Evolutionary conservation across 2,113 vertebrate genomes (phyloP).

Genomic region (Silurus glanis): DNA sequence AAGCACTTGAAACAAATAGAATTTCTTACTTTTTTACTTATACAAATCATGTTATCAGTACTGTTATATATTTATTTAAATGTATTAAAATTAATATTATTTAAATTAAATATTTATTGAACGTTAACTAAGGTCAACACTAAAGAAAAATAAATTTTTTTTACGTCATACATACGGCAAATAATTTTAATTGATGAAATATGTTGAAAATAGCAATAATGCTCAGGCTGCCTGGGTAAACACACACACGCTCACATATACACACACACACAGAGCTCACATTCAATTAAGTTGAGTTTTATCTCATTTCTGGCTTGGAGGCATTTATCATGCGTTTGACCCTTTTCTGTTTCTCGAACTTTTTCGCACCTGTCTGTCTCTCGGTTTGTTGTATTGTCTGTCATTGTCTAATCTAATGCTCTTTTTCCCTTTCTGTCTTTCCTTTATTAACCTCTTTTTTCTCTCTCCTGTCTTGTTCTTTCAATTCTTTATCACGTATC

Average conservation of each 20-base stretch:
- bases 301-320: not conserved
- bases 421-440: not conserved
- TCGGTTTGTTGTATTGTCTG: not conserved
- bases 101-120: too few relatives aligned
- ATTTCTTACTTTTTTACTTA: too few relatives aligned
- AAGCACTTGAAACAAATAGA: too few relatives aligned
- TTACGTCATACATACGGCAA: too few relatives aligned
- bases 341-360: not conserved
- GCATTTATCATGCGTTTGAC: not conserved
- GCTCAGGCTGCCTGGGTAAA: not conserved
- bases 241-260: not conserved
- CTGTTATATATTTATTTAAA: too few relatives aligned
- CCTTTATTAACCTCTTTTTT: not conserved
- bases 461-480: not conserved
- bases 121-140: too few relatives aligned
- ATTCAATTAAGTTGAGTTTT: constrained; percentile 12
- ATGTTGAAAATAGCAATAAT: not conserved
- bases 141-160: too few relatives aligned
- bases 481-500: not conserved
- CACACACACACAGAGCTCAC: not conserved
- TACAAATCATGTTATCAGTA: too few relatives aligned
- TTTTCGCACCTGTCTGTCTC: not conserved
- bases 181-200: not conserved
- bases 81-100: too few relatives aligned
- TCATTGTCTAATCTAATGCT: not conserved